Conservation (phyloP, 2,113 vertebrate genomes). For the Peromyscus californicus region DNA sequence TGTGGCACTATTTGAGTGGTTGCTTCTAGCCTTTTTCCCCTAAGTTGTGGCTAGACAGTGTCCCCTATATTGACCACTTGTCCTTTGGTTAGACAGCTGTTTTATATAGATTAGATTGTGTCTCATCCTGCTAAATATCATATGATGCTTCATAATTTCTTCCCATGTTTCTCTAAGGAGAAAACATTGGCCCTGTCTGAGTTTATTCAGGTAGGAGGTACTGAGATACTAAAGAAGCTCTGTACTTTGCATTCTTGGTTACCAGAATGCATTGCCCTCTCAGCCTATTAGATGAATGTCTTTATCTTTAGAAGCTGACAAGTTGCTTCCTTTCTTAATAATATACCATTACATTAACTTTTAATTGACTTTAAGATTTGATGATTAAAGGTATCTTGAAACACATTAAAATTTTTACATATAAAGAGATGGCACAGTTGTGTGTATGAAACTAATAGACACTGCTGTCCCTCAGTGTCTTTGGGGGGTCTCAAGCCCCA, state of each 20-base stretch:
- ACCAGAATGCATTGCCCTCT: background rate
- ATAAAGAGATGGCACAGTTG: background rate
- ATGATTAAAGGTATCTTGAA: background rate
- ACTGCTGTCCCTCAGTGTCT: background rate
- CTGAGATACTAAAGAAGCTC: background rate
- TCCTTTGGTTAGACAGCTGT: background rate
- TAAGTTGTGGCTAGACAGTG: background rate
- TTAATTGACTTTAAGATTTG: conserved; percentile 51
- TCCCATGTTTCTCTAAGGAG: background rate
- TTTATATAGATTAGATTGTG: background rate
- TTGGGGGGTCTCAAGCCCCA: background rate
- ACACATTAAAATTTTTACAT: background rate
- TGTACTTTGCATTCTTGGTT: background rate
- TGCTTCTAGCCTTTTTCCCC: rapidly evolving
- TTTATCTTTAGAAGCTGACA: background rate
- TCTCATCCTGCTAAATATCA: background rate
- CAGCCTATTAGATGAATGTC: conserved; percentile 1
- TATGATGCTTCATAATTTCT: background rate
- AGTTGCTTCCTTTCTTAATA: conserved; percentile 45
- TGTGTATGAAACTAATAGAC: background rate
- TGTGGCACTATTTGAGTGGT: background rate
- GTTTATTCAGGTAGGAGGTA: background rate
- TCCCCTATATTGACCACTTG: background rate
- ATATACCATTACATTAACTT: background rate
- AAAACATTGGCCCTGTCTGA: background rate